Evolutionary conservation across 2,113 vertebrate genomes (phyloP).

Genomic region (Balaeniceps rex): DNA sequence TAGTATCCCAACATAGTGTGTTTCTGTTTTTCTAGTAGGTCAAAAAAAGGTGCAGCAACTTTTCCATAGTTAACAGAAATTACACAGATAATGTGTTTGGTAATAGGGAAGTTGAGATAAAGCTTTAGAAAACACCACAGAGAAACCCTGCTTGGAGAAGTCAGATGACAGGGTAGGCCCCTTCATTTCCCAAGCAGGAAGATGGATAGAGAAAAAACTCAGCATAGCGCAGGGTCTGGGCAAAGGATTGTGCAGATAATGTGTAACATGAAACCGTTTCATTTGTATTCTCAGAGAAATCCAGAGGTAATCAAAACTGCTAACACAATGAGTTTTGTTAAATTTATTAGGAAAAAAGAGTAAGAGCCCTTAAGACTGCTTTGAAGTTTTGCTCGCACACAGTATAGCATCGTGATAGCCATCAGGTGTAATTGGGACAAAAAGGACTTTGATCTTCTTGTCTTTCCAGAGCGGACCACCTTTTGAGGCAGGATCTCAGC

Average conservation of each 20-base stretch:
- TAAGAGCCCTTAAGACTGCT: neutral
- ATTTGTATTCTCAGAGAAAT: conserved; percentile 15
- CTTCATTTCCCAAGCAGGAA: neutral
- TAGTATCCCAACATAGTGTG: neutral
- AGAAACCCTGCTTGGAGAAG: neutral
- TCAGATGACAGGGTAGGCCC: neutral
- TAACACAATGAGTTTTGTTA: conserved; percentile 11
- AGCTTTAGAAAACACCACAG: neutral
- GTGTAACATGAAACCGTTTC: neutral
- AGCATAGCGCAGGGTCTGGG: neutral
- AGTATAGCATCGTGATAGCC: neutral
- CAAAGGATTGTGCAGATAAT: neutral
- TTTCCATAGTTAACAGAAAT: neutral
- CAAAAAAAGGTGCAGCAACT: neutral
- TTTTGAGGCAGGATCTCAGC: conserved; percentile 8
- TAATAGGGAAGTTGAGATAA: neutral
- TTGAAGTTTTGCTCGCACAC: conserved; percentile 21
- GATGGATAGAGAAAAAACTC: neutral
- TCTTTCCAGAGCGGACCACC: neutral
- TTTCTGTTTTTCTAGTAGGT: neutral
- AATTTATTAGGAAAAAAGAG: neutral
- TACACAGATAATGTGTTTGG: neutral
- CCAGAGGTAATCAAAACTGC: neutral
- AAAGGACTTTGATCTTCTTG: conserved; percentile 29
- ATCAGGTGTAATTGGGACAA: conserved; percentile 12